A percentile compares a stretch with the other conserved stretches of the same genome.
Conservation (phyloP, 2,113 vertebrate genomes). For the Calyptomena viridis region DNA sequence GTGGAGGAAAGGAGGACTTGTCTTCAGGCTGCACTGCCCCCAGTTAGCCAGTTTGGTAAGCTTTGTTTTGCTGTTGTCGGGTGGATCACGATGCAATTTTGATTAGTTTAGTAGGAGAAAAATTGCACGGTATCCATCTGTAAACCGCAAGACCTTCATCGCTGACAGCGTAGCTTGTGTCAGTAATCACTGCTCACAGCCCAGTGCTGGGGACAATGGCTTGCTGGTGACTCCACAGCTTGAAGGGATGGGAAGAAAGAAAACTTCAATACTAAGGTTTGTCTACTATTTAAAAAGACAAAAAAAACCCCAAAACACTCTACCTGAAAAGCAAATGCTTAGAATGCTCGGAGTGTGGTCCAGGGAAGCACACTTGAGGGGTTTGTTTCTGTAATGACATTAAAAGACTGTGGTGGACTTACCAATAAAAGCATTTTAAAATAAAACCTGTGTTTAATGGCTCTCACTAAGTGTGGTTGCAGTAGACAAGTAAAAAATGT, state of each 20-base stretch:
- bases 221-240: neutral
- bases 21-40: neutral
- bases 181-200: neutral
- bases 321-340: neutral
- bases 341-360: neutral
- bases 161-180: neutral
- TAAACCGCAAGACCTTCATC: constrained; percentile 86
- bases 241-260: neutral
- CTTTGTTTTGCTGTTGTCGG: constrained; percentile 91
- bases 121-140: constrained; percentile 99
- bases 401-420: neutral
- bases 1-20: constrained; percentile 78
- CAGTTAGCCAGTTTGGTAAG: neutral
- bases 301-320: neutral
- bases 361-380: neutral
- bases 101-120: constrained; percentile 78
- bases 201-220: neutral
- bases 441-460: neutral
- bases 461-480: neutral
- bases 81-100: constrained; percentile 97
- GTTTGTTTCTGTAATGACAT: neutral
- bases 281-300: neutral
- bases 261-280: neutral
- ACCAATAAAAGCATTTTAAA: constrained; percentile 19
- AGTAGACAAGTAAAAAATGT: neutral